phyloP scores from a whole-genome alignment of 2,888 invertebrate species.

The Digitonthophagus gazella region DNA sequence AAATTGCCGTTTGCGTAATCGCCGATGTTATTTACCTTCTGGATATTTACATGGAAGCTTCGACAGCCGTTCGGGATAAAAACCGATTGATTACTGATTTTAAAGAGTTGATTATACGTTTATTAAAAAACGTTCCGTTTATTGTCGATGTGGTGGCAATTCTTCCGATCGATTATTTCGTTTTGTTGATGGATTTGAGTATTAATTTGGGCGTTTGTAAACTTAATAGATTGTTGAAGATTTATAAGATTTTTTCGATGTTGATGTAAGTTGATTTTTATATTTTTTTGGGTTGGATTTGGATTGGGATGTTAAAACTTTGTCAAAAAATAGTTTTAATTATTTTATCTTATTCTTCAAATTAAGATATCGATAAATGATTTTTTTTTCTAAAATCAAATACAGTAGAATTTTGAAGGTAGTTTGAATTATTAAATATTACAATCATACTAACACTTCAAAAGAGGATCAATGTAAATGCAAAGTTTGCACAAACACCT shows the following conservation, averaged over 20 bases:
- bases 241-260: constrained; percentile 25
- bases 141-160: constrained; percentile 21
- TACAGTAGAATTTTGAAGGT: too few relatives aligned
- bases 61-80: constrained; percentile 21
- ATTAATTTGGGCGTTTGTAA: constrained; percentile 13
- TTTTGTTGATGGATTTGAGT: background rate
- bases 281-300: background rate
- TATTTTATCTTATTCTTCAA: constrained; percentile 18
- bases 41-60: constrained; percentile 25
- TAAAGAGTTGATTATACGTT: constrained; percentile 19
- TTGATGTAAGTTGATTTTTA: constrained; percentile 2
- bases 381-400: too few relatives aligned
- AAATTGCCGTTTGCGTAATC: constrained; percentile 19
- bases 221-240: constrained; percentile 24
- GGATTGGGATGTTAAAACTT: constrained; percentile 17
- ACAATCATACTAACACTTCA: too few relatives aligned
- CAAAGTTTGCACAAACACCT: too few relatives aligned
- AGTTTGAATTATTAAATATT: too few relatives aligned
- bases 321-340: constrained; percentile 23
- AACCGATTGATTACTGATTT: constrained; percentile 22
- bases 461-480: too few relatives aligned
- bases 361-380: constrained; percentile 20
- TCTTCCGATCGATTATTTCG: constrained; percentile 24
- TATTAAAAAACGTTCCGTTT: constrained; percentile 19
- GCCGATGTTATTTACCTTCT: constrained; percentile 23